A percentile compares a stretch with the other conserved stretches of the same genome.
Evolutionary conservation across 2,888 invertebrate genomes (phyloP).

Genomic region (Epirrita christyi): DNA sequence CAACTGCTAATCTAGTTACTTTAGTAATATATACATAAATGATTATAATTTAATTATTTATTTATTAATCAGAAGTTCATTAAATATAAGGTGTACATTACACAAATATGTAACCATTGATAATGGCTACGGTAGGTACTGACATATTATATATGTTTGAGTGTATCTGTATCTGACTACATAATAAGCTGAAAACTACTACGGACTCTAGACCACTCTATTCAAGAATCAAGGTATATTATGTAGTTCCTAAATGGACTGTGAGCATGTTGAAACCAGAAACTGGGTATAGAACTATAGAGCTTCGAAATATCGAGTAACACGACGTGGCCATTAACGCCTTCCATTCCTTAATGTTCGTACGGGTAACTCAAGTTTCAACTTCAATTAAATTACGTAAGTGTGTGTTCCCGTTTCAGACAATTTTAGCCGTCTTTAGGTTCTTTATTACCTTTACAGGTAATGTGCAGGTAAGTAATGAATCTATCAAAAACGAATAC

Average conservation of each 20-base stretch:
- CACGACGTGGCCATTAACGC: conserved; percentile 60
- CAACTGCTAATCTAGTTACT: no score
- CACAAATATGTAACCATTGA: no score
- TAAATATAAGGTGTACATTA: no score
- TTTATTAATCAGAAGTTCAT: no score
- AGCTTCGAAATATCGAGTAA: conserved; percentile 60
- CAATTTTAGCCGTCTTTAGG: conserved; percentile 5
- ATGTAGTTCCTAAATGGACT: conserved; percentile 21
- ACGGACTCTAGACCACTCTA: not conserved
- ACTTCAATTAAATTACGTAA: conserved; percentile 39
- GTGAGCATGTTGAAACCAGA: conserved; percentile 33
- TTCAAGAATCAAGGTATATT: conserved; percentile 10
- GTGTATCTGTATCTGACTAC: no score
- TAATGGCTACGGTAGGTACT: no score
- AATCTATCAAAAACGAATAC: no score
- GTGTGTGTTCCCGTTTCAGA: conserved; percentile 26
- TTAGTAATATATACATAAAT: no score
- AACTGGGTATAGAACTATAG: conserved; percentile 46
- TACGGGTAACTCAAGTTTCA: conserved; percentile 40
- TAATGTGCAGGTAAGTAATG: no score
- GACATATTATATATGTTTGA: no score
- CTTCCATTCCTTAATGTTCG: conserved; percentile 49
- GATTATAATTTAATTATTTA: no score
- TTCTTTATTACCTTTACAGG: conserved; percentile 1
- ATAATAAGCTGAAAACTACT: no score